Evolutionary conservation across 2,888 invertebrate genomes (phyloP).

Genomic region (Tetanocera ferruginea): DNA sequence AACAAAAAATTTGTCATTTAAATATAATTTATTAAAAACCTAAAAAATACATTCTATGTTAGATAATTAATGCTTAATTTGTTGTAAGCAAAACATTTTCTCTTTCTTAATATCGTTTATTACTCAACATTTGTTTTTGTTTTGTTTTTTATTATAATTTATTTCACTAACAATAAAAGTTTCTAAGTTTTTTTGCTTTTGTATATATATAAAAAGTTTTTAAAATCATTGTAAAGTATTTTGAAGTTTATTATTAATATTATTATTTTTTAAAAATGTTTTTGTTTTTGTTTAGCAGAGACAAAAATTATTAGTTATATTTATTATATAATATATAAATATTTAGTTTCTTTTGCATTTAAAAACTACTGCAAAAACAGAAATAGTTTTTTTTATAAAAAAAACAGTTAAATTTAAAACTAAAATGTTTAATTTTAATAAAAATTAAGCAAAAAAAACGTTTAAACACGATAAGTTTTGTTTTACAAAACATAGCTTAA

Average conservation of each 20-base stretch:
- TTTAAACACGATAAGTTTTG: slow-evolving; percentile 40
- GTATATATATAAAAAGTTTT: slow-evolving; percentile 19
- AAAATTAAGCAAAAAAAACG: slow-evolving; percentile 50
- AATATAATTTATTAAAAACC: neutral
- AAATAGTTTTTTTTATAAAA: neutral
- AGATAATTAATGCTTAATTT: neutral
- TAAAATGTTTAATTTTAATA: slow-evolving; percentile 43
- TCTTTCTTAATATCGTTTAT: slow-evolving; percentile 11
- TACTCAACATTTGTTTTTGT: neutral
- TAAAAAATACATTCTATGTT: neutral
- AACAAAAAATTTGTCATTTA: slow-evolving; percentile 1
- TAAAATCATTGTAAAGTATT: slow-evolving; percentile 34
- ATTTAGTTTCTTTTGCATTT: slow-evolving; percentile 10
- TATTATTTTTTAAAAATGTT: slow-evolving; percentile 1
- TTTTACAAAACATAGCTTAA: slow-evolving; percentile 37
- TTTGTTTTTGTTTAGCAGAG: neutral
- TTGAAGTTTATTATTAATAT: slow-evolving; percentile 4
- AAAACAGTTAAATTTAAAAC: slow-evolving; percentile 15
- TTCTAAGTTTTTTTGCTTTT: neutral
- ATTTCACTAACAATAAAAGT: slow-evolving; percentile 28
- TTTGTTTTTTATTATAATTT: neutral
- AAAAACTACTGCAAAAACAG: slow-evolving; percentile 6
- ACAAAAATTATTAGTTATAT: neutral
- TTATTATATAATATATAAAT: neutral
- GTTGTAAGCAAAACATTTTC: slow-evolving; percentile 1